Conservation (phyloP, 1,140 invertebrate species). For the Aphelenchoides besseyi region DNA sequence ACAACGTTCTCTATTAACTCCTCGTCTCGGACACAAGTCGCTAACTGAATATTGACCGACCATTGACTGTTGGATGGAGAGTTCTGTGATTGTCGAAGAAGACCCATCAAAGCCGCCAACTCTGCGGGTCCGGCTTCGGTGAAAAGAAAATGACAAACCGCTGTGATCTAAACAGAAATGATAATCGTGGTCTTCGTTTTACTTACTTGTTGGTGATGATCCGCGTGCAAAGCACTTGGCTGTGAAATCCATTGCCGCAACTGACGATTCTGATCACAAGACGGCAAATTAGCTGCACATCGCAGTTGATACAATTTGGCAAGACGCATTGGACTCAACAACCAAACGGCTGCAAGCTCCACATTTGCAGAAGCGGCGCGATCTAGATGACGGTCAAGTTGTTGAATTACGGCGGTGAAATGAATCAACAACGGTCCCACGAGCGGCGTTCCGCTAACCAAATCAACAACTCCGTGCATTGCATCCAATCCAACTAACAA, state of each 20-base stretch:
- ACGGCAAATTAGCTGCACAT: constrained; percentile 52
- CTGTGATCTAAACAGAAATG: constrained; percentile 37
- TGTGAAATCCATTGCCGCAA: constrained; percentile 49
- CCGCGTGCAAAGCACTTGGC: constrained; percentile 48
- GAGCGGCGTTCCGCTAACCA: constrained; percentile 48
- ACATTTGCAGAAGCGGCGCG: constrained; percentile 36
- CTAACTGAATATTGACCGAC: constrained; percentile 51
- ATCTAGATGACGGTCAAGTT: constrained; percentile 50
- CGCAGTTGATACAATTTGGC: constrained; percentile 59
- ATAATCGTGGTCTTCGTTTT: neutral
- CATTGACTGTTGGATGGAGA: constrained; percentile 34
- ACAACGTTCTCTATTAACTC: constrained; percentile 48
- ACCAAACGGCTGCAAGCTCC: constrained; percentile 60
- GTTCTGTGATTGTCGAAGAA: constrained; percentile 43
- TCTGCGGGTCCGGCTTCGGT: constrained; percentile 48
- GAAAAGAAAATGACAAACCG: constrained; percentile 58
- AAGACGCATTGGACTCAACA: constrained; percentile 50
- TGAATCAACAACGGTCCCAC: constrained; percentile 49
- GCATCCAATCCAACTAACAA: constrained; percentile 56
- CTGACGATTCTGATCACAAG: constrained; percentile 52
- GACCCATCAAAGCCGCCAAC: constrained; percentile 40
- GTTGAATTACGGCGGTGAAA: constrained; percentile 54
- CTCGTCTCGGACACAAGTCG: constrained; percentile 59
- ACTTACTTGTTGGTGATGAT: constrained; percentile 59
- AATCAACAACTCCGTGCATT: constrained; percentile 53